Evolutionary conservation across 2,888 invertebrate species (phyloP).

Genomic region (Scelioninae gen. 1): DNA sequence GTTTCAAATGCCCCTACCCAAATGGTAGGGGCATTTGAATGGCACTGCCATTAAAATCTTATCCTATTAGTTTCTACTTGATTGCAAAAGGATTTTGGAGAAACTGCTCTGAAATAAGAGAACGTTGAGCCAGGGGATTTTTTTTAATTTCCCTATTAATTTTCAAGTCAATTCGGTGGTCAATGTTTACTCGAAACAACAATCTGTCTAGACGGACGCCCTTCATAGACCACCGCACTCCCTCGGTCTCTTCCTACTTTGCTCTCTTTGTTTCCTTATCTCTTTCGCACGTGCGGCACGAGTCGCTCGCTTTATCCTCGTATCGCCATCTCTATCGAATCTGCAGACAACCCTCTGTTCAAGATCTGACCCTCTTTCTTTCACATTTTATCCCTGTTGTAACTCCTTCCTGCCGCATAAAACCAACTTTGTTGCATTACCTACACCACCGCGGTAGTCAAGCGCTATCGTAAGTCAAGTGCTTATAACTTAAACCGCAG

Average conservation of each 20-base stretch:
- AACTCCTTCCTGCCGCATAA: constrained; percentile 26
- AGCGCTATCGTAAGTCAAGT: constrained; percentile 55
- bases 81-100: too few relatives aligned
- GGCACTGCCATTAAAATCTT: too few relatives aligned
- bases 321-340: constrained; percentile 55
- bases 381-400: constrained; percentile 48
- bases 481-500: constrained; percentile 53
- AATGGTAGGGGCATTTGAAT: too few relatives aligned
- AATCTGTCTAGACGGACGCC: constrained; percentile 80
- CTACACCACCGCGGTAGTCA: constrained; percentile 33
- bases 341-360: constrained; percentile 54
- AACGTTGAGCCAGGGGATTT: background rate
- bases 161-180: constrained; percentile 72
- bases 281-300: constrained; percentile 33
- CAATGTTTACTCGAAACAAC: constrained; percentile 77
- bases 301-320: constrained; percentile 26
- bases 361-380: constrained; percentile 55
- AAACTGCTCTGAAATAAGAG: too few relatives aligned
- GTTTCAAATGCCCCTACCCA: too few relatives aligned
- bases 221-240: constrained; percentile 72
- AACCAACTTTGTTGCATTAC: constrained; percentile 53
- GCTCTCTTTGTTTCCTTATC: constrained; percentile 65
- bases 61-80: too few relatives aligned
- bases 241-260: constrained; percentile 63
- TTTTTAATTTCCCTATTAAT: constrained; percentile 29